A percentile compares a stretch with the other conserved stretches of the same genome.
Evolutionary conservation across 2,797 vertebrate genomes (phyloP).

Genomic region (Phoxinus dragarum): DNA sequence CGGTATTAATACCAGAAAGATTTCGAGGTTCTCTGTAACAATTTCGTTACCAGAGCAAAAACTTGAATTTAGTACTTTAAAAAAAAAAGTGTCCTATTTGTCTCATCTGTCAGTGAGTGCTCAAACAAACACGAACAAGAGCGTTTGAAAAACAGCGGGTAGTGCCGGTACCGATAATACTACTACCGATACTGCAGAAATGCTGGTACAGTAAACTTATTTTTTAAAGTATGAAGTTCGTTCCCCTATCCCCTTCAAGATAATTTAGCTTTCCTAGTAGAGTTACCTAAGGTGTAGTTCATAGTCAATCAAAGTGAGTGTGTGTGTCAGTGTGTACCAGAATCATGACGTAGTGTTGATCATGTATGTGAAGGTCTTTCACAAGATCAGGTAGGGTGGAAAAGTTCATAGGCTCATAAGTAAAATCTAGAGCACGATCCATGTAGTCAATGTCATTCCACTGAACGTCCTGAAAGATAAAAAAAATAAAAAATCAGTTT

Average conservation of each 20-base stretch:
- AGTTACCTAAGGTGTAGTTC: not conserved
- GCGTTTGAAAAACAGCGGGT: too few species aligned
- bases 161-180: too few species aligned
- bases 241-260: not conserved
- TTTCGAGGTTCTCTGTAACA: too few species aligned
- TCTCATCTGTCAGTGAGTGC: too few species aligned
- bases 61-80: too few species aligned
- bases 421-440: slow-evolving; percentile 85
- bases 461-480: slow-evolving; percentile 80
- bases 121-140: too few species aligned
- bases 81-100: too few species aligned
- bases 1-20: too few species aligned
- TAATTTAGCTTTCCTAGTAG: not conserved
- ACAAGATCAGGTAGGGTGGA: slow-evolving; percentile 83
- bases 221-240: not conserved
- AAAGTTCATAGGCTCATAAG: slow-evolving; percentile 77
- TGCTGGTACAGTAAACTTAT: not conserved
- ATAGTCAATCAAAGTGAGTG: not conserved
- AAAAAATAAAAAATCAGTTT: not conserved
- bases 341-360: slow-evolving; percentile 88
- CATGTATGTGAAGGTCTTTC: slow-evolving; percentile 84
- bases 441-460: slow-evolving; percentile 96
- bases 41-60: too few species aligned
- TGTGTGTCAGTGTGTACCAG: slow-evolving; percentile 74
- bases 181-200: not conserved